Conservation (phyloP, 2,113 vertebrate species). For the Lichenostomus cassidix region DNA sequence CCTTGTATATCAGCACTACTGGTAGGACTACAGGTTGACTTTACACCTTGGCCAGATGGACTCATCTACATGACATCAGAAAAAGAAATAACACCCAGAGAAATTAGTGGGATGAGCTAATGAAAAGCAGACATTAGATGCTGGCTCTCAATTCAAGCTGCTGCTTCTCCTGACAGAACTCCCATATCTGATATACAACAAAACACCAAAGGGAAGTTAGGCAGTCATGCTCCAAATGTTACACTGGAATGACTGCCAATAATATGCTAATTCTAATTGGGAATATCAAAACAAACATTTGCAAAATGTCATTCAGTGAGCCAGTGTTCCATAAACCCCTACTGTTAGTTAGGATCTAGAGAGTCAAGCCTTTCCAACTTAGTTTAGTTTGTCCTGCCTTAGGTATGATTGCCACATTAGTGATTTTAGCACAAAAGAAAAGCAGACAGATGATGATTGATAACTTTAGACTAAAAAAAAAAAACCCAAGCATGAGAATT, state of each 20-base stretch:
- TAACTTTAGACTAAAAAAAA: neutral
- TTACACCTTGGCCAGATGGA: neutral
- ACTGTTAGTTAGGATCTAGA: neutral
- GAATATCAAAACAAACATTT: conserved; percentile 38
- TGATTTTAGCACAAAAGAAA: neutral
- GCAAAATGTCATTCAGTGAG: neutral
- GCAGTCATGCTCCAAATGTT: neutral
- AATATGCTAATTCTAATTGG: conserved; percentile 16
- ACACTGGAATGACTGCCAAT: neutral
- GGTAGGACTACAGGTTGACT: neutral
- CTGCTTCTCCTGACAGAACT: neutral
- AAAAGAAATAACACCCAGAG: neutral
- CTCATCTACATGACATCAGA: neutral
- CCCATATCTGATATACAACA: neutral
- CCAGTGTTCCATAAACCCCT: neutral
- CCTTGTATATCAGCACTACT: neutral
- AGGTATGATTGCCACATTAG: neutral
- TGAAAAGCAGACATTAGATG: neutral
- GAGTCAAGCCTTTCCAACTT: neutral
- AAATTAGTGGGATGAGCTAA: neutral
- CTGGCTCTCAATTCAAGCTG: neutral
- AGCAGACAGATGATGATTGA: neutral
- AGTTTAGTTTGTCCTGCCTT: neutral
- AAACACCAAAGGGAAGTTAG: neutral
- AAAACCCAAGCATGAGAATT: neutral